These are phyloP conservation scores for Eilema caniola DNA, from an alignment of 2,888 invertebrate species.

Conservation along the genomic window DNA sequence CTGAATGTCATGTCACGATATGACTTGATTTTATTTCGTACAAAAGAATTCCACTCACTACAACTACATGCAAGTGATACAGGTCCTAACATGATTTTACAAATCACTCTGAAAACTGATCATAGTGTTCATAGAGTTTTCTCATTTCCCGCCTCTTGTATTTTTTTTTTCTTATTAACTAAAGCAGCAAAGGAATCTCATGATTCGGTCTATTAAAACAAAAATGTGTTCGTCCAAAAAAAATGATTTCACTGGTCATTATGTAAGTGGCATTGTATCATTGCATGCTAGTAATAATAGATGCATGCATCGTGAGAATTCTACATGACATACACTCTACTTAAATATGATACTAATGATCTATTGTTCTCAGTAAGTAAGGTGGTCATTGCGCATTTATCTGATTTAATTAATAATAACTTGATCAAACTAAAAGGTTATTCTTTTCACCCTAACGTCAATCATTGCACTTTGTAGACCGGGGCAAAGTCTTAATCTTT, in stretches of 20 bases:
- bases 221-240: neutral
- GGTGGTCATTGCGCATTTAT: slow-evolving; percentile 8
- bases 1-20: slow-evolving; percentile 60
- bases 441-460: neutral
- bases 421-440: neutral
- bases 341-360: slow-evolving; percentile 13
- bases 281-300: slow-evolving; percentile 5
- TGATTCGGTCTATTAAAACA: neutral
- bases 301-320: slow-evolving; percentile 18
- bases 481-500: too few species aligned
- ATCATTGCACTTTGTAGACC: neutral
- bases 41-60: slow-evolving; percentile 19
- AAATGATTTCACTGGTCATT: neutral
- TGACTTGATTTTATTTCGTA: slow-evolving; percentile 30
- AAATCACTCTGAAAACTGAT: neutral
- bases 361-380: slow-evolving; percentile 9
- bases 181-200: slow-evolving; percentile 1
- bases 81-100: slow-evolving; percentile 61
- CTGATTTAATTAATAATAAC: neutral
- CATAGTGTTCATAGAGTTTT: neutral
- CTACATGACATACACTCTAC: neutral
- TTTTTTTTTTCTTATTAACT: neutral
- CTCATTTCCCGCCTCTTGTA: neutral
- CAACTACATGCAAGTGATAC: slow-evolving; percentile 67
- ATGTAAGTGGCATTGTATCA: slow-evolving; percentile 10